These are phyloP conservation scores for Oryzias dopingdopingensis DNA, from an alignment of 2,797 vertebrate genomes.

Conservation along the genomic window DNA sequence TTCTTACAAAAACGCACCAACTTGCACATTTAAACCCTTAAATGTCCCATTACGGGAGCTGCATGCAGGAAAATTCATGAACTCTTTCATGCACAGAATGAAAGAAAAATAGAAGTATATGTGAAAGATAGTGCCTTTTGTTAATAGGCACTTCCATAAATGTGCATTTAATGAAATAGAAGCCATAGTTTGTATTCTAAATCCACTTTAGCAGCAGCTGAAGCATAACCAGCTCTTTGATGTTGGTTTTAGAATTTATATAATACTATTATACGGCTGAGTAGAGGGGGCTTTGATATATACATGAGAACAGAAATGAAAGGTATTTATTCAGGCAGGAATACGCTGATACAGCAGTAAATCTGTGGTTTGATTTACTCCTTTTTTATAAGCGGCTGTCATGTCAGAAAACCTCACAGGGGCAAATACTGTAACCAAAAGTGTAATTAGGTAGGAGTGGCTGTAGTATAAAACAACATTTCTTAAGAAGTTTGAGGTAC, in stretches of 20 bases:
- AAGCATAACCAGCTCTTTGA: slow-evolving; percentile 24
- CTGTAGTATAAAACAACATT: too few species aligned
- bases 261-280: slow-evolving; percentile 6
- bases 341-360: too few species aligned
- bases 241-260: slow-evolving; percentile 11
- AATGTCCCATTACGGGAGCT: slow-evolving; percentile 13
- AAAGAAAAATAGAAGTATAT: not conserved
- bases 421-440: too few species aligned
- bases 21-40: slow-evolving; percentile 21
- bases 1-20: slow-evolving; percentile 28
- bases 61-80: slow-evolving; percentile 23
- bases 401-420: not conserved
- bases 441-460: too few species aligned
- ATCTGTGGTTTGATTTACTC: too few species aligned
- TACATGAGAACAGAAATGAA: too few species aligned
- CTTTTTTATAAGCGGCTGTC: not conserved
- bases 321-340: too few species aligned
- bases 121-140: not conserved
- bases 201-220: slow-evolving; percentile 34
- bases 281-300: not conserved
- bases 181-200: slow-evolving; percentile 14
- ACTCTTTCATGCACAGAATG: slow-evolving; percentile 23
- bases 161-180: slow-evolving; percentile 24
- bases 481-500: too few species aligned
- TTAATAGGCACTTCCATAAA: slow-evolving; percentile 21